These are phyloP conservation scores for Lasioglossum leucozonium DNA, from an alignment of 2,888 invertebrate species.

Conservation along the genomic window DNA sequence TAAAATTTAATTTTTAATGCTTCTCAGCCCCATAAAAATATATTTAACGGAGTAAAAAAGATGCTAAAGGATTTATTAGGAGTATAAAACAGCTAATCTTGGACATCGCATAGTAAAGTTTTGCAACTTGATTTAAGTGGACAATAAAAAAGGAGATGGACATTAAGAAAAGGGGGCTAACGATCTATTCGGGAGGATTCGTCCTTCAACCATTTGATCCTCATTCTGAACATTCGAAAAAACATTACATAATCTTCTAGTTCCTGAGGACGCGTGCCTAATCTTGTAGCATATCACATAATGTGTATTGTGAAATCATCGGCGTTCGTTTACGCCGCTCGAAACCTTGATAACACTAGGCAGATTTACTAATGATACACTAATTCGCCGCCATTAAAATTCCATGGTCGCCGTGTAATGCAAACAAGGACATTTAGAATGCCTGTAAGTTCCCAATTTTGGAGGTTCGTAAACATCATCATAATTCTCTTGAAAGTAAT, in stretches of 20 bases:
- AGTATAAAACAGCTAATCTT: not conserved
- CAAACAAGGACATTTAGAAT: not conserved
- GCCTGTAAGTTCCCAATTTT: constrained; percentile 1
- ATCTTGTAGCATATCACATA: constrained; percentile 38
- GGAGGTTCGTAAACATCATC: not conserved
- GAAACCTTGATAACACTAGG: constrained; percentile 38
- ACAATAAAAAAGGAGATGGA: not conserved
- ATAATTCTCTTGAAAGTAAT: not conserved
- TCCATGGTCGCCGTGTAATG: constrained; percentile 33
- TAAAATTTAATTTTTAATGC: not conserved
- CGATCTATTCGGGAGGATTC: not conserved
- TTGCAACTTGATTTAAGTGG: constrained; percentile 4
- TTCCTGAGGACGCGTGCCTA: not conserved
- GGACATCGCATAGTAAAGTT: not conserved
- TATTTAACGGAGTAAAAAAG: not conserved
- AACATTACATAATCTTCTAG: constrained; percentile 33
- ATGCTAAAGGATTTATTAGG: not conserved
- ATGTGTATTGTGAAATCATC: constrained; percentile 46
- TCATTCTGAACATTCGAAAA: constrained; percentile 6
- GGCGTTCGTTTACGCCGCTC: constrained; percentile 36
- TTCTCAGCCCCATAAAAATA: not conserved
- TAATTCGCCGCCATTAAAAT: constrained; percentile 37
- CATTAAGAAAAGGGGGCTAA: not conserved
- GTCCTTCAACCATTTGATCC: constrained; percentile 9
- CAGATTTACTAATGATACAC: constrained; percentile 22